Base-by-base conservation (phyloP, 1,140 invertebrate species). In the Epicauta chinensis region DNA sequence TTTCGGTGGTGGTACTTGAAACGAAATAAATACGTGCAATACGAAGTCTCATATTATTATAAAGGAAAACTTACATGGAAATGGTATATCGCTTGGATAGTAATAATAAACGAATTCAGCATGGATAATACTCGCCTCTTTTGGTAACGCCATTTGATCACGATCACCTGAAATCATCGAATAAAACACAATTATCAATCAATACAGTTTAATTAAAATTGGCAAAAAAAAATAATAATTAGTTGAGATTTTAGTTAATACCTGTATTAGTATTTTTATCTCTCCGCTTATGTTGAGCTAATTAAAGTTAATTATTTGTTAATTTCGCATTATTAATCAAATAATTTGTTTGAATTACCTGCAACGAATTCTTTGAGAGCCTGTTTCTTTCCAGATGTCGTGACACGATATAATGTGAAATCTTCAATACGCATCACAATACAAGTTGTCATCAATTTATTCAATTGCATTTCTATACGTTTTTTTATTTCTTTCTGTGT, bases 51-150 rank as follows among this genome's bases (percentile, higher is more conserved):
- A n/a, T n/a, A n/a, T n/a, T n/a, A n/a, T n/a, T n/a, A 51, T 16
- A 51, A 37, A 12, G 35, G 23, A 9, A 23, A 55, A 74, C 81
- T 81, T 77, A 95, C 93, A 76, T 71, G 93, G 93, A 79, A 94
- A 96, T 56, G 86, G 84, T 36, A 90, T 82, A 65, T 93, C 91
- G 39, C 91, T 92, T 9, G 94, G 93, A 76, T 97, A 98, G 71
- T 96, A 98, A 73, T 95, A 99, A 64, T 93, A 91, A 1, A 93
- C 95, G 61, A 96, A 91, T 68, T 98, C 96, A 2, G 94, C 83
- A 73, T 98, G 95, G 29, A 98, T 65, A 36, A 93, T 83, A 32
- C 89, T 87, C 52, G 92, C 85, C 66, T 96, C 91, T 34, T 86
- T 82, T 6, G 94, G 93, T 58, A 97, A 77, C 39, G 83, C 83